A percentile compares a stretch with the other conserved stretches of the same genome.
Conservation (phyloP, 2,888 invertebrate genomes). For the Cephus runcator region DNA sequence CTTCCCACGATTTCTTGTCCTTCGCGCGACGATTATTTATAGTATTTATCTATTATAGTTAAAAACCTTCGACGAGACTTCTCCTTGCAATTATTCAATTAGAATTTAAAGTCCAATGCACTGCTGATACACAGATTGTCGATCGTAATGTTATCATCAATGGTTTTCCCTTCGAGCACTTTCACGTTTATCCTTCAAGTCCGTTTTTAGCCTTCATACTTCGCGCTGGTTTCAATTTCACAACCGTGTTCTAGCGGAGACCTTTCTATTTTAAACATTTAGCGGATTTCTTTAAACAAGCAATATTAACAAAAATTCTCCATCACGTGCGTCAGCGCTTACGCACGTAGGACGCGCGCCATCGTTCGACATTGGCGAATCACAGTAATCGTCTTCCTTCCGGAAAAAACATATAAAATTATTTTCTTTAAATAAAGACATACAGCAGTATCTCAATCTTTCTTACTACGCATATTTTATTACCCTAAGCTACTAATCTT, state of each 20-base stretch:
- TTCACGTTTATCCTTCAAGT: not conserved
- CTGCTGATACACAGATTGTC: not conserved
- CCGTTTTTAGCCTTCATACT: not conserved
- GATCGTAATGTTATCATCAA: not conserved
- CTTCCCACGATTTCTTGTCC: not conserved
- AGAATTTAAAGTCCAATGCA: not conserved
- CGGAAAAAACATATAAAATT: not conserved
- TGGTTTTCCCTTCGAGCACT: not conserved
- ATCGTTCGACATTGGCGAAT: not conserved
- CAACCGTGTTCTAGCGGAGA: not conserved
- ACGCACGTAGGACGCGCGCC: slow-evolving; percentile 28
- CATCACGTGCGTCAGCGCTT: slow-evolving; percentile 37
- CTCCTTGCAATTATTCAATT: not conserved
- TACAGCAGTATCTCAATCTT: not conserved
- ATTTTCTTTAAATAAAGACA: too few species aligned
- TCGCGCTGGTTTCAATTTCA: not conserved
- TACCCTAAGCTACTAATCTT: not conserved
- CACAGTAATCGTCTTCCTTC: not conserved
- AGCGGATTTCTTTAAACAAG: slow-evolving; percentile 3
- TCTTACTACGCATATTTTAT: not conserved
- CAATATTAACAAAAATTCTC: slow-evolving; percentile 22
- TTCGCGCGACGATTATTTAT: not conserved
- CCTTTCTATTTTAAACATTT: slow-evolving; percentile 2
- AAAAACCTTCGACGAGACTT: not conserved
- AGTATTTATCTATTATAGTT: not conserved